Evolutionary conservation across 92 coral and sea anemone genomes (phyloP).

Genomic region (Micromussa lordhowensis): DNA sequence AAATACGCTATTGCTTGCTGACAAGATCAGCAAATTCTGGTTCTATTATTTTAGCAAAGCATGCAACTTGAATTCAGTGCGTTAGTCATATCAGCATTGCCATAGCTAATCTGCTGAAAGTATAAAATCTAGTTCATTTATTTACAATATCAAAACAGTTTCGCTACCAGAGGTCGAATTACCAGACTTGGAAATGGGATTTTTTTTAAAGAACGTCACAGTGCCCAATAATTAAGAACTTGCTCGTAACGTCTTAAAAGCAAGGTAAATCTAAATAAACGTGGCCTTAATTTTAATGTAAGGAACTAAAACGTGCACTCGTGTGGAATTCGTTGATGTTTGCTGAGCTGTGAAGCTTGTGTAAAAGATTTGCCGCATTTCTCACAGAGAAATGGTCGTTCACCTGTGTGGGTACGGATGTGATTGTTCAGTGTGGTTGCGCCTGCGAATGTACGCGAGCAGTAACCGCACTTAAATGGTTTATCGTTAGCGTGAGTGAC

Average conservation of each 20-base stretch:
- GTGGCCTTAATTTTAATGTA: not conserved
- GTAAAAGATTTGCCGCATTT: constrained; percentile 89
- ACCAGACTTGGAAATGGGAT: not conserved
- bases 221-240: not conserved
- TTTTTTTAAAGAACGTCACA: not conserved
- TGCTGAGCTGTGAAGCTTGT: constrained; percentile 97
- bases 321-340: constrained; percentile 88
- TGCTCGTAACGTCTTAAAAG: not conserved
- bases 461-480: constrained; percentile 98
- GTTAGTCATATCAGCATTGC: not conserved
- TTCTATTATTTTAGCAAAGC: not conserved
- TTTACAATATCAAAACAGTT: not conserved
- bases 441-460: constrained; percentile 98
- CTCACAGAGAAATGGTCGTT: constrained; percentile 87
- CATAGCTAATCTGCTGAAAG: not conserved
- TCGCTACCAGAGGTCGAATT: not conserved
- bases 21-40: not conserved
- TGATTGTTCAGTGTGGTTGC: constrained; percentile 97
- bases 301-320: constrained; percentile 65
- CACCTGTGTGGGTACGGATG: constrained; percentile 98
- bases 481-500: constrained; percentile 93
- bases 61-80: no score
- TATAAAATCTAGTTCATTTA: not conserved
- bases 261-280: not conserved
- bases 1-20: not conserved